Conservation (phyloP, 2,113 vertebrate genomes). For the Brienomyrus brachyistius region DNA sequence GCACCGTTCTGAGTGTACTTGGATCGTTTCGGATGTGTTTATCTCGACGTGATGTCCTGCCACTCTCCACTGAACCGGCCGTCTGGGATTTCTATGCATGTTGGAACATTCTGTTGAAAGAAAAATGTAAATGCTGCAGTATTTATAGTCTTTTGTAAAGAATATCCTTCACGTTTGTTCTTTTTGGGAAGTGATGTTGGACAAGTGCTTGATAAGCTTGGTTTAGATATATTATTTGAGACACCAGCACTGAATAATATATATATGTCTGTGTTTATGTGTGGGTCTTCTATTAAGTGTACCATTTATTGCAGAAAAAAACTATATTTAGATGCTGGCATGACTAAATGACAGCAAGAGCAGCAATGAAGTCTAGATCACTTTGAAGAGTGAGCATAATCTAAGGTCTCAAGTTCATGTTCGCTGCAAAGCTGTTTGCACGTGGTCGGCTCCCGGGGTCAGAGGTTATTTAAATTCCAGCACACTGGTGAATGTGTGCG, state of each 20-base stretch:
- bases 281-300: not conserved
- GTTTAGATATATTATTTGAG: not conserved
- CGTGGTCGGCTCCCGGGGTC: not conserved
- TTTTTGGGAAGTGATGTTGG: not conserved
- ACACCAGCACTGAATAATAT: not conserved
- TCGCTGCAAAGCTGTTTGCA: not conserved
- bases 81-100: not conserved
- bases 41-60: not conserved
- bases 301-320: not conserved
- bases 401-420: not conserved
- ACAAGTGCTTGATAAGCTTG: not conserved
- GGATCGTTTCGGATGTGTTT: not conserved
- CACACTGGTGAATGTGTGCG: not conserved
- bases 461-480: conserved; percentile 35
- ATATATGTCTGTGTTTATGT: not conserved
- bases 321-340: not conserved
- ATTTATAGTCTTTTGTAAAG: not conserved
- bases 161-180: not conserved
- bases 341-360: not conserved
- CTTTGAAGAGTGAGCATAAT: not conserved
- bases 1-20: not conserved
- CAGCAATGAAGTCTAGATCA: not conserved
- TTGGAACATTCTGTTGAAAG: not conserved
- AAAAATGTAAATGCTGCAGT: not conserved
- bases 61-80: not conserved